Evolutionary conservation across 2,113 vertebrate species (phyloP), one percentile per base, ranked within the genome.

Genomic region (Phycodurus eques): DNA sequence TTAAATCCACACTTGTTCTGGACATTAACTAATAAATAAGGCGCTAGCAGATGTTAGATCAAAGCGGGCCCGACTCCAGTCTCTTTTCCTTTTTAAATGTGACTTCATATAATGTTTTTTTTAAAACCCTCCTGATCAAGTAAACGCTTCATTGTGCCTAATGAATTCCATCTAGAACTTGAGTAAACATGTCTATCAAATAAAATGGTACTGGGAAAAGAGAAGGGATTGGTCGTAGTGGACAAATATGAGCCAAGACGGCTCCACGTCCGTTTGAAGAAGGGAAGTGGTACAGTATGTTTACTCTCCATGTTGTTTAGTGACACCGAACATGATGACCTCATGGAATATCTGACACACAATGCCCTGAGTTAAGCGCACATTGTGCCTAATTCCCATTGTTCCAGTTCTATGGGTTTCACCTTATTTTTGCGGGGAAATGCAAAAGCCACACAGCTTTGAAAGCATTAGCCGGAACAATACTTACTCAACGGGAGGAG

Each of bases 161-260:
- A 92, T 92, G 85, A 92, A 91, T 90, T 92, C 88, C 84, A 82
- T 90, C 87, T 86, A 90, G 79, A 90, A 86, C 85, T 88, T 74
- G 79, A 80, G 84, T 92, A 92, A 94, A 92, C 91, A 91, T 72
- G 79, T 87, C 88, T 86, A 90, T 92, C 86, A 91, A 90, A 88
- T 73, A 80, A 73, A 81, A 90, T 90, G 76, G 72, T 66, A 75
- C 73, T 69, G 79, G 13, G 35, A 15, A 4, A 0, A 11, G 61
- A 31, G 57, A 56, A 56, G 53, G 78, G 33, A 76, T 81, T 80
- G 68, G 80, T 60, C 35, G 62, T 20, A 12, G 39, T 80, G 72
- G 71, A 79, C 33, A 51, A 65, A 75, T 84, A 83, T 33, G 22
- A 78, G 80, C 83, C 80, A 83, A 80, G 73, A 79, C 73, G 56